Evolutionary conservation across 2,113 vertebrate species (phyloP), one percentile per base, ranked within the genome.

Genomic region (Chloropsis hardwickii): DNA sequence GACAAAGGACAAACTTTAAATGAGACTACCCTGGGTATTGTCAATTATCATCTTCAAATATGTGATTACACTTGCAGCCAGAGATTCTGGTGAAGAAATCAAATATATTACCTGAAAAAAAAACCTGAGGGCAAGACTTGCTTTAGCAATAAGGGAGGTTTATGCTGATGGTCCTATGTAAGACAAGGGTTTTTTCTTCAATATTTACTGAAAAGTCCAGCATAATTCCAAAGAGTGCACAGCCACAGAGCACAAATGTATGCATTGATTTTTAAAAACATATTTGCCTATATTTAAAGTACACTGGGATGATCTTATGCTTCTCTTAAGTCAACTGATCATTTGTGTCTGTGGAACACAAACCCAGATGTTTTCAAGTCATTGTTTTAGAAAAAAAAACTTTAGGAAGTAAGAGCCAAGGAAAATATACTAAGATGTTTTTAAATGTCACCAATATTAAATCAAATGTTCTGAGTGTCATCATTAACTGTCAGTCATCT

Each of bases 341-440:
- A 84, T 82, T 16, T 73, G 10, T 86, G 76, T 70, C 51, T 80
- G 15, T 90, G 47, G 22, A 94, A 53, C 37, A 50, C 28, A 56
- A 93, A 77, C 39, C 31, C 45, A 90, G 91, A 65, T 64, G 77
- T 78, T 87, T 77, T 64, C 8, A 48, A 78, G 8, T 89, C 17
- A 29, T 92, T 92, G 48, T 95, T 89, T 79, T 66, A 87, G 85
- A 90, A 93, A 93, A 67, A 44, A 45, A 3, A 67, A 33, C 28
- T 69, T 60, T 69, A 42, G 33, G 73, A 88, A 83, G 76, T 58
- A 86, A 82, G 76, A 96, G 79, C 64, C 48, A 94, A 86, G 96
- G 87, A 94, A 86, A 76, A 6, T 14, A 74, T 48, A 69, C 50
- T 76, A 90, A 69, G 60, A 33, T 66, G 19, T 39, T 37, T 93